Evolutionary conservation across 2,888 invertebrate genomes (phyloP), one percentile per base, ranked within the genome.

Genomic region (Drosophila dives): DNA sequence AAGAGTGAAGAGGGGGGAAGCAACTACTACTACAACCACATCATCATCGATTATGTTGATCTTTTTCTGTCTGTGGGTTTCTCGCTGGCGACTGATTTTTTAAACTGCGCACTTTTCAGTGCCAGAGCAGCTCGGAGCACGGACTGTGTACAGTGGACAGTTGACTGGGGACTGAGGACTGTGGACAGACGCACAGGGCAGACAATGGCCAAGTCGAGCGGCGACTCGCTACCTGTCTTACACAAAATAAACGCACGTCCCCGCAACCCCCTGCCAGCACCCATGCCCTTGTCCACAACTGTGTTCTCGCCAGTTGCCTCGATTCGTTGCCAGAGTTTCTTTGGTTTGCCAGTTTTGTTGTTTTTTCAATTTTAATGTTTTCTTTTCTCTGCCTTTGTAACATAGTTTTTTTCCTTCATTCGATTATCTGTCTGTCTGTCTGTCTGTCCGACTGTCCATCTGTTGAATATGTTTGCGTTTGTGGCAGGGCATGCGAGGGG

Each of bases 1-100:
- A 53, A 53, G 15, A 34, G 8, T 26, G 48, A 23, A 20, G 63
- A 48, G 32, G 56, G 10, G 20, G 38, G 38, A 15, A 38, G 42
- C 12, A 42, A 32, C 68, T 33, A 70, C 77, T 54, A 71, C 71
- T 54, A 76, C 71, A 73, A 80, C 72, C 82, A 86, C 85, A 87
- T 89, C 85, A 89, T 86, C 89, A 89, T 86, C 89, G 85, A 89
- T 86, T 86, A 89, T 86, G 85, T 87, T 89, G 85, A 87, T 86
- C 73, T 87, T 89, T 87, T 78, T 75, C 61, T 73, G 68, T 72
- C 76, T 66, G 69, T 66, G 70, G 67, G 72, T 83, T 73, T 68
- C 72, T 63, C 32, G 12, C 76, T 64, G 61, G 67, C 78, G 68
- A 74, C 70, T 75, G 68, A 70, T 76, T 79, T 68, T 40, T 85